Percentiles rank a stretch among this genome's conserved stretches.
Conservation (phyloP, 2,113 vertebrate species). For the Parus major region DNA sequence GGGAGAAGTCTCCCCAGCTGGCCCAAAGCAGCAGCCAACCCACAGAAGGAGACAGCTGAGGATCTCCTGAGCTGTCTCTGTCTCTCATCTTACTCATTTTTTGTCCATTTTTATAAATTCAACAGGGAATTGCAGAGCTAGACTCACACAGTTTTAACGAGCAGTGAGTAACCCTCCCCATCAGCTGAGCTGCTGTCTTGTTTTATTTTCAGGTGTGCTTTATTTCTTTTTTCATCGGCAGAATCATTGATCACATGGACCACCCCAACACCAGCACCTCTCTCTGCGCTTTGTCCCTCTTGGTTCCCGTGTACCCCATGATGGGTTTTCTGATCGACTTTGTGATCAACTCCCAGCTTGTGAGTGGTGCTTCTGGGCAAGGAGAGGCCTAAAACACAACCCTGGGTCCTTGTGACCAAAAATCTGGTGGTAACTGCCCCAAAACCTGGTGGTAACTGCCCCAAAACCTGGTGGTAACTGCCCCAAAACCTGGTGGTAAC, state of each 20-base stretch:
- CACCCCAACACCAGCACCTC: accelerated
- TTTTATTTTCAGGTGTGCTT: slow-evolving; percentile 17
- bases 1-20: neutral
- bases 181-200: neutral
- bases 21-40: neutral
- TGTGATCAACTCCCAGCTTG: slow-evolving; percentile 40
- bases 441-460: neutral
- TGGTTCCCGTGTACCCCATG: slow-evolving; percentile 78
- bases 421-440: neutral
- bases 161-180: neutral
- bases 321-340: slow-evolving; percentile 65
- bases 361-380: neutral
- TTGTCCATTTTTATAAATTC: neutral
- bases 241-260: accelerated
- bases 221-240: neutral
- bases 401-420: neutral
- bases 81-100: neutral
- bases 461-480: neutral
- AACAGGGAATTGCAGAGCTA: neutral
- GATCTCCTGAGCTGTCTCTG: neutral
- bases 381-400: neutral
- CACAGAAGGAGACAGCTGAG: neutral
- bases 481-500: accelerated
- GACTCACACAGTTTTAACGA: neutral
- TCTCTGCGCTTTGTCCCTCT: slow-evolving; percentile 33